Evolutionary conservation across 2,797 vertebrate species (phyloP).

Genomic region (Oceanodroma leucorhoa): DNA sequence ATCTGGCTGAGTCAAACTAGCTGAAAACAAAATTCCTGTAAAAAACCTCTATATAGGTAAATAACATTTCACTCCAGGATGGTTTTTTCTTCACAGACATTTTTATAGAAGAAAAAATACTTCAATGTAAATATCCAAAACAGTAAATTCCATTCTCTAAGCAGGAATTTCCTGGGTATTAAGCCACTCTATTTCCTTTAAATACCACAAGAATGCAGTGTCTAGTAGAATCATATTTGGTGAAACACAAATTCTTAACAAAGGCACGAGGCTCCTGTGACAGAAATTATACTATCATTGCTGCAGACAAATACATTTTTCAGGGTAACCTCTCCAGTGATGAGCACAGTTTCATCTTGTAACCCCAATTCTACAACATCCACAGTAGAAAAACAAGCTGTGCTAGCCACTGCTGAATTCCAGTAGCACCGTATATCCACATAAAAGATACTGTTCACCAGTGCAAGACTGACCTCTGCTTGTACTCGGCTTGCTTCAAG

Average conservation of each 20-base stretch:
- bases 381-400: not conserved
- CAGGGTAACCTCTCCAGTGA: not conserved
- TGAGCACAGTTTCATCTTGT: not conserved
- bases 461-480: slow-evolving; percentile 66
- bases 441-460: slow-evolving; percentile 19
- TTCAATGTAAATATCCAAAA: slow-evolving; percentile 48
- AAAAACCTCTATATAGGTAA: slow-evolving; percentile 23
- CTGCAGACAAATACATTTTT: not conserved
- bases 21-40: slow-evolving; percentile 39
- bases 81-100: not conserved
- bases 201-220: slow-evolving; percentile 39
- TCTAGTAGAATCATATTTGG: not conserved
- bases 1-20: not conserved
- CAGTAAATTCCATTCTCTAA: slow-evolving; percentile 52
- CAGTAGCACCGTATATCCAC: not conserved
- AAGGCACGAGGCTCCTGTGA: not conserved
- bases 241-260: not conserved
- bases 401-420: not conserved
- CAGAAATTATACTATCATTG: not conserved
- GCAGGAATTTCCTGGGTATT: slow-evolving; percentile 57
- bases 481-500: slow-evolving; percentile 13
- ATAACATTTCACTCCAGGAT: not conserved
- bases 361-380: not conserved
- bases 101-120: slow-evolving; percentile 9
- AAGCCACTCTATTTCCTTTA: slow-evolving; percentile 28